phyloP scores from a whole-genome alignment of 2,797 vertebrate genomes.

The Sebastes trivittatus region DNA sequence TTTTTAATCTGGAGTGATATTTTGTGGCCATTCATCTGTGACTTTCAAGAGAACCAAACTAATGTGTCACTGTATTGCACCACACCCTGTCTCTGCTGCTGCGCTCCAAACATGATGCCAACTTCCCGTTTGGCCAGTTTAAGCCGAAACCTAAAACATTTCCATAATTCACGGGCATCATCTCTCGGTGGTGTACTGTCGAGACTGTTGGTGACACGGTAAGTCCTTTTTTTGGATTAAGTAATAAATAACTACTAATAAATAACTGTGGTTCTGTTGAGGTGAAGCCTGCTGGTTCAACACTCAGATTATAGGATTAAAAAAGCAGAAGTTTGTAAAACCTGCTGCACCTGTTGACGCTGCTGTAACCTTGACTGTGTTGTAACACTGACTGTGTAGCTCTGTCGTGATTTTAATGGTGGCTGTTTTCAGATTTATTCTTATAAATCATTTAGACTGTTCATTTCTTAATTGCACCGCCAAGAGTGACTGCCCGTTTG shows the following conservation, averaged over 20 bases:
- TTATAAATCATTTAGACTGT: no score
- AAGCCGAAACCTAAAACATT: neutral
- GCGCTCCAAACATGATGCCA: neutral
- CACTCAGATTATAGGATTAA: no score
- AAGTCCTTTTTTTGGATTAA: neutral
- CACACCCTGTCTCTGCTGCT: no score
- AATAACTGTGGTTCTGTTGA: no score
- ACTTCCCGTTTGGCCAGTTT: neutral
- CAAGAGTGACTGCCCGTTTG: neutral
- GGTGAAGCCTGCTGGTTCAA: no score
- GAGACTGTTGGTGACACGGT: neutral
- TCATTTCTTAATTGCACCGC: no score
- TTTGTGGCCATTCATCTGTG: neutral
- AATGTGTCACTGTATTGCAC: neutral
- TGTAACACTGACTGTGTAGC: no score
- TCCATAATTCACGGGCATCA: accelerated
- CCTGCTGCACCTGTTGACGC: neutral
- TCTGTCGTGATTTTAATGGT: no score
- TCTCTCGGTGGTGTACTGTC: neutral
- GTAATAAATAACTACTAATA: no score
- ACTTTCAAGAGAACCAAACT: neutral
- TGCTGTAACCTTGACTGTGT: no score
- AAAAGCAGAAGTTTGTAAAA: neutral
- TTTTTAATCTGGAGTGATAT: neutral
- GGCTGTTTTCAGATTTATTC: no score